These are phyloP conservation scores for Cynopterus sphinx DNA, from an alignment of 2,797 vertebrate genomes.

Conservation along the genomic window DNA sequence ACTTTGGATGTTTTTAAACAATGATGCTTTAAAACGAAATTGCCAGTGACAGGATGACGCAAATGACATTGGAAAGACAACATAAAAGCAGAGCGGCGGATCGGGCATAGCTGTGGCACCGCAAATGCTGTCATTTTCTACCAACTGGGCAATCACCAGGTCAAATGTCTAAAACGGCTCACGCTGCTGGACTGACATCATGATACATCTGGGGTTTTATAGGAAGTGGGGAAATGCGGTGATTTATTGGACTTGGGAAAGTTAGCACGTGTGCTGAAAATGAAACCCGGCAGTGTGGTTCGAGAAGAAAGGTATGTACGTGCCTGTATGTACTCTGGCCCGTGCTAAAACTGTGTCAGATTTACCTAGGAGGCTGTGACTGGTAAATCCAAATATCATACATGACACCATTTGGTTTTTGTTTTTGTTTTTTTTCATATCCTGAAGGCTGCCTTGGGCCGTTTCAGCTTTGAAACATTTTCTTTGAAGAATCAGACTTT, in stretches of 20 bases:
- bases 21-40: conserved; percentile 63
- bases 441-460: neutral
- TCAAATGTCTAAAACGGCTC: conserved; percentile 18
- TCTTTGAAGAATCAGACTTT: neutral
- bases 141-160: conserved; percentile 16
- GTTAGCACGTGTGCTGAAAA: conserved; percentile 4
- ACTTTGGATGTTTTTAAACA: conserved; percentile 59
- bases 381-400: neutral
- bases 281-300: neutral
- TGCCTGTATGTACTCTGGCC: neutral
- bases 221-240: neutral
- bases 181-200: neutral
- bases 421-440: neutral
- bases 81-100: conserved; percentile 25
- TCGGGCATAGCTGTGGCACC: neutral
- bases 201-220: neutral
- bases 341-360: neutral
- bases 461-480: conserved; percentile 28
- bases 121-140: conserved; percentile 30
- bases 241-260: conserved; percentile 26
- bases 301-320: neutral
- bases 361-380: neutral
- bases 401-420: neutral
- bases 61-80: conserved; percentile 41
- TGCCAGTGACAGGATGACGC: conserved; percentile 42